phyloP scores from a whole-genome alignment of 1,140 invertebrate species.

The Nylanderia fulva region DNA sequence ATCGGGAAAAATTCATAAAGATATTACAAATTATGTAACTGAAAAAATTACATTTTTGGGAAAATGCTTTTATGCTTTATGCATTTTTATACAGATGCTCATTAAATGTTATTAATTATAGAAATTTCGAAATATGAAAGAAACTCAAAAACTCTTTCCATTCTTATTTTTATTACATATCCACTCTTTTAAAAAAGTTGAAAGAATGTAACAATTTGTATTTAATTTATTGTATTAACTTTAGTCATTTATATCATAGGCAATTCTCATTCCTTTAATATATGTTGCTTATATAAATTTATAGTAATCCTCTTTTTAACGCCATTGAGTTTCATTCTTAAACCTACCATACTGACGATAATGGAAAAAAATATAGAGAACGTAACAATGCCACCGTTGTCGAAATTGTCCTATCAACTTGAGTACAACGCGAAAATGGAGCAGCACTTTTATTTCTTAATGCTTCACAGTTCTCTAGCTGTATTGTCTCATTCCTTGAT shows the following conservation, averaged over 20 bases:
- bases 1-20: neutral
- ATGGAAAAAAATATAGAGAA: neutral
- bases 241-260: no score
- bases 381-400: neutral
- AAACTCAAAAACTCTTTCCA: neutral
- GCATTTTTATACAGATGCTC: no score
- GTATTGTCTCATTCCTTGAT: neutral
- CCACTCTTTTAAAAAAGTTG: no score
- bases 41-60: no score
- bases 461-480: neutral
- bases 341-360: neutral
- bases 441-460: conserved; percentile 17
- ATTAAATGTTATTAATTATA: no score
- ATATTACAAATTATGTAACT: no score
- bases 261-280: no score
- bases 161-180: no score
- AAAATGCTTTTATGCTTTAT: neutral
- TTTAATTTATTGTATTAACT: no score
- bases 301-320: neutral
- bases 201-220: no score
- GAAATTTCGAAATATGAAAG: neutral
- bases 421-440: neutral
- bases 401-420: neutral
- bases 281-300: neutral
- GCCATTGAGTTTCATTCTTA: neutral